These are phyloP conservation scores for Psephotus haematonotus DNA, from an alignment of 2,113 vertebrate species.

Conservation along the genomic window DNA sequence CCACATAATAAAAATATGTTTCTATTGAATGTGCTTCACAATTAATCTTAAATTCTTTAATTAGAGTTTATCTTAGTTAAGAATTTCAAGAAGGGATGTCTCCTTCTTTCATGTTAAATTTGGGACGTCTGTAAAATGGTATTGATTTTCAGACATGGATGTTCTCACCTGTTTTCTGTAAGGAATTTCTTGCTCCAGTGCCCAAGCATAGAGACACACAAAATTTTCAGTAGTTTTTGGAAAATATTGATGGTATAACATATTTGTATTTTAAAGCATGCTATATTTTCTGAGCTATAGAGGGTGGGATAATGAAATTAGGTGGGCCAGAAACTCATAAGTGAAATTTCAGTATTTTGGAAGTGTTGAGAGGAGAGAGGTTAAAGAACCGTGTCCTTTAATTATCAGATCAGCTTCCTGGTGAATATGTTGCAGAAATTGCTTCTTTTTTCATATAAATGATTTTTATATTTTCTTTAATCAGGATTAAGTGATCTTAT, in stretches of 20 bases:
- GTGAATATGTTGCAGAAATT: background rate
- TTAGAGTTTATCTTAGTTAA: background rate
- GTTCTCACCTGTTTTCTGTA: background rate
- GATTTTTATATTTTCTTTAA: background rate
- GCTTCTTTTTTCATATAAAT: background rate
- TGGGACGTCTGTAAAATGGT: background rate
- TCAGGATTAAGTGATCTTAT: background rate
- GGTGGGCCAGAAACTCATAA: background rate
- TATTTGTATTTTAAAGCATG: background rate
- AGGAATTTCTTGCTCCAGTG: background rate
- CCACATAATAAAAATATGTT: background rate
- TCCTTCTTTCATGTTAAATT: background rate
- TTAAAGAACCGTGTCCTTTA: background rate
- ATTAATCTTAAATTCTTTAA: background rate
- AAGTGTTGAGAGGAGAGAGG: background rate
- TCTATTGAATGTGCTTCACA: background rate
- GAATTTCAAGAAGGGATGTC: background rate
- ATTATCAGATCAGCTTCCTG: background rate
- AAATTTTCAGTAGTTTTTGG: background rate
- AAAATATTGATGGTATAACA: background rate
- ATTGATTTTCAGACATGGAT: background rate
- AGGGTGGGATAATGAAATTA: background rate
- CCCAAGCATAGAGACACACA: background rate
- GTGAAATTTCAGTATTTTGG: background rate
- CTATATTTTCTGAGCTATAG: background rate